These are phyloP conservation scores for Apaloderma vittatum DNA, from an alignment of 2,113 vertebrate species.

Conservation along the genomic window DNA sequence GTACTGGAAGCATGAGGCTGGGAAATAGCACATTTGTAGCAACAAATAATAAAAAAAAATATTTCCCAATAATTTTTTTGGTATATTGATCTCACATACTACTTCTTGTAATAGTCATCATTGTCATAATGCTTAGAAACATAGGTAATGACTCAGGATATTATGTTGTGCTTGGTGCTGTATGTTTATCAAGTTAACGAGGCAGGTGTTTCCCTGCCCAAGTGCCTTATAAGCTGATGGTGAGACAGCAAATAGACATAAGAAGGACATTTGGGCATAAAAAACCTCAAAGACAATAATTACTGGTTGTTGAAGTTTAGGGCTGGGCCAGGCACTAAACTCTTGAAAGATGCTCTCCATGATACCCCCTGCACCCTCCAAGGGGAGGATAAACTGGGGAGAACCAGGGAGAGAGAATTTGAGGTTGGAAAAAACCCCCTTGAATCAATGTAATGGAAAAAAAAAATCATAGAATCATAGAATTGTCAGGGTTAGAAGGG, in stretches of 20 bases:
- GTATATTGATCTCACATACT: background rate
- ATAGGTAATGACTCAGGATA: background rate
- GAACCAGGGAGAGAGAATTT: too few relatives aligned
- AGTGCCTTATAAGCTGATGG: background rate
- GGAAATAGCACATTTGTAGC: background rate
- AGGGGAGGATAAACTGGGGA: too few relatives aligned
- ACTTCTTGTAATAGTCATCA: background rate
- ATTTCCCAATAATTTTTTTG: background rate
- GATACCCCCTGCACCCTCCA: too few relatives aligned
- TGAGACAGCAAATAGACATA: background rate
- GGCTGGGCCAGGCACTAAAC: too few relatives aligned
- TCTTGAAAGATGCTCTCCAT: too few relatives aligned
- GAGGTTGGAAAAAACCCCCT: too few relatives aligned
- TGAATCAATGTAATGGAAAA: too few relatives aligned
- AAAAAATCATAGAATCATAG: too few relatives aligned
- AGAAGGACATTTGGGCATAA: background rate
- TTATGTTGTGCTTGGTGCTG: background rate
- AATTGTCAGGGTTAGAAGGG: too few relatives aligned
- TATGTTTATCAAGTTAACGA: background rate
- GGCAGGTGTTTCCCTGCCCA: background rate
- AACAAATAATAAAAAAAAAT: background rate
- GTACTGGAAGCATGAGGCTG: background rate
- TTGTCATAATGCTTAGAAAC: background rate
- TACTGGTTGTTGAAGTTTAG: background rate
- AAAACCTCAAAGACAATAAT: background rate